These are phyloP conservation scores for Ochotona curzoniae DNA, from an alignment of 2,113 vertebrate species.

Conservation along the genomic window DNA sequence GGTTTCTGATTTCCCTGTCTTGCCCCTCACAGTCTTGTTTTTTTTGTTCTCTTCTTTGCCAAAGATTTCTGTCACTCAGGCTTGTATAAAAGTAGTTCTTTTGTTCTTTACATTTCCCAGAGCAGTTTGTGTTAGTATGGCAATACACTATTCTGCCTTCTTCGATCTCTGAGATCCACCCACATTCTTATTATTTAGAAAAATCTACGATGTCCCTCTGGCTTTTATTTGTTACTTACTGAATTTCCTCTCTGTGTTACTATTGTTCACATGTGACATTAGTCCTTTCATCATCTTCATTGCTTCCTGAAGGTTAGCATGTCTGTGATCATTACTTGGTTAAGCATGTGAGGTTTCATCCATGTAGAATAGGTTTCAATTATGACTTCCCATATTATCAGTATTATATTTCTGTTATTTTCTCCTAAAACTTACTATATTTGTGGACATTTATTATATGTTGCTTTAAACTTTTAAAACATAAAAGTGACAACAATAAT, in stretches of 20 bases:
- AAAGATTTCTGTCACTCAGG: no score
- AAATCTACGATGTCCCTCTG: neutral
- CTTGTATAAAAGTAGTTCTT: no score
- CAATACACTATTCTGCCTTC: no score
- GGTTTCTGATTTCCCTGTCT: no score
- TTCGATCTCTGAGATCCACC: neutral
- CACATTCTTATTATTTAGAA: neutral
- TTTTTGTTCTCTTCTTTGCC: no score
- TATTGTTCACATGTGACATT: neutral
- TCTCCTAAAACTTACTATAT: neutral
- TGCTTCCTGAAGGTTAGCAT: neutral
- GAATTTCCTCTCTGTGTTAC: neutral
- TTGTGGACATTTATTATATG: neutral
- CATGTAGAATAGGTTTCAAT: neutral
- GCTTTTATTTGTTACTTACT: neutral
- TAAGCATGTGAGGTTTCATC: neutral
- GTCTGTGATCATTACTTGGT: neutral
- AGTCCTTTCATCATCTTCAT: neutral
- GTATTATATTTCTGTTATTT: neutral
- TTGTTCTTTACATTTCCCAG: no score
- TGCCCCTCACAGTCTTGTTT: no score
- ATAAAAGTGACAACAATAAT: conserved; percentile 38
- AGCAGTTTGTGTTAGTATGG: no score
- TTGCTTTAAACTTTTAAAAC: conserved; percentile 10
- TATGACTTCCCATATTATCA: neutral